Percentiles rank a stretch among this genome's conserved stretches.
phyloP scores from a whole-genome alignment of 2,113 vertebrate species.

The Lophochroa leadbeateri region DNA sequence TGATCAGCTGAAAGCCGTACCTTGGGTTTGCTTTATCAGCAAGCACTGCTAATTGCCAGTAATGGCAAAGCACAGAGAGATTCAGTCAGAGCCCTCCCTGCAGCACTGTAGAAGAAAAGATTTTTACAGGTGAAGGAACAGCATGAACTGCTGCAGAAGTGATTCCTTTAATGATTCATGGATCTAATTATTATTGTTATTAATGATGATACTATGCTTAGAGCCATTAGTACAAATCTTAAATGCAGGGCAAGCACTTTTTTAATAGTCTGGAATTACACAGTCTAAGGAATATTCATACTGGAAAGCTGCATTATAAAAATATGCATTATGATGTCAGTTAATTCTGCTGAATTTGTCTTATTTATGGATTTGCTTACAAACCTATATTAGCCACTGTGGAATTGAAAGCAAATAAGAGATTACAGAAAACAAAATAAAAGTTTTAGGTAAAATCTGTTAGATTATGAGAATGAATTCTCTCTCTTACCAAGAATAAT shows the following conservation, averaged over 20 bases:
- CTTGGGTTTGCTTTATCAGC: background rate
- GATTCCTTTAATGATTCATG: background rate
- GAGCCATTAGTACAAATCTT: background rate
- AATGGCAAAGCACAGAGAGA: background rate
- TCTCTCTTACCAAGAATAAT: background rate
- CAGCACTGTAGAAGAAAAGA: background rate
- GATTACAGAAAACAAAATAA: background rate
- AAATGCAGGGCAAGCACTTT: background rate
- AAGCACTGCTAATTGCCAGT: background rate
- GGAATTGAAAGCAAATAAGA: background rate
- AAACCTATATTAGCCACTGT: background rate
- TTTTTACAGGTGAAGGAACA: background rate
- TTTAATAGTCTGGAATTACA: background rate
- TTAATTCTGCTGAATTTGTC: background rate
- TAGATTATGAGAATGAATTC: background rate
- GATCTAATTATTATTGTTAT: slow-evolving; percentile 10
- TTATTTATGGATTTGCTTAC: background rate
- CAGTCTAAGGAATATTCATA: background rate
- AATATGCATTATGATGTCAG: background rate
- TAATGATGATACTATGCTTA: background rate
- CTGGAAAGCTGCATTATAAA: background rate
- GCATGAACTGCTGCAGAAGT: background rate
- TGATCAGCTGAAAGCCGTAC: background rate
- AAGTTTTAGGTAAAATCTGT: background rate
- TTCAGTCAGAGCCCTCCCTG: background rate